These are phyloP conservation scores for Hepsetus odoe DNA, from an alignment of 2,113 vertebrate species.

Conservation along the genomic window DNA sequence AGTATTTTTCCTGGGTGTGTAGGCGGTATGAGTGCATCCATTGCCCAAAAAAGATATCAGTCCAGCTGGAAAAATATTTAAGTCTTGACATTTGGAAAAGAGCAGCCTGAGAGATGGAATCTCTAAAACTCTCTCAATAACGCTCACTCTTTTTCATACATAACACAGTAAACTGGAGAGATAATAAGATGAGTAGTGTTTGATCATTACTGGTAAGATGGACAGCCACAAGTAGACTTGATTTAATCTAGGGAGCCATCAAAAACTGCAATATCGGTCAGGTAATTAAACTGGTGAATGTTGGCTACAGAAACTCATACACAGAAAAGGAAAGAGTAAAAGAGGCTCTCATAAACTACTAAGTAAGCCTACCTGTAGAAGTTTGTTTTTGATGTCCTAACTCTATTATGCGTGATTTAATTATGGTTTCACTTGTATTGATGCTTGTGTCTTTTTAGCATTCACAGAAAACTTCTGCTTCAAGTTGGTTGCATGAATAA, in stretches of 20 bases:
- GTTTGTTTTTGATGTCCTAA: too few species aligned
- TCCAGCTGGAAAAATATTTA: conserved; percentile 17
- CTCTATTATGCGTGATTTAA: too few species aligned
- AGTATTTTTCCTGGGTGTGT: not conserved
- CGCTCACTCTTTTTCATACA: too few species aligned
- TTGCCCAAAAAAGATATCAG: conserved; percentile 28
- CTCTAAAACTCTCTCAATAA: conserved; percentile 67
- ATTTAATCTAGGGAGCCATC: not conserved
- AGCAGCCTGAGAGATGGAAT: conserved; percentile 64
- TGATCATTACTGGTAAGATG: not conserved
- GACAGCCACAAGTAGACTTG: not conserved
- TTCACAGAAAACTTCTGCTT: not conserved
- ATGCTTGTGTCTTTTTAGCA: too few species aligned
- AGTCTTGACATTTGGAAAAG: conserved; percentile 62
- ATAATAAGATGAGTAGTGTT: not conserved
- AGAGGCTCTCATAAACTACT: too few species aligned
- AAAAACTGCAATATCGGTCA: not conserved
- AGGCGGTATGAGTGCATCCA: not conserved
- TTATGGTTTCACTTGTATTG: too few species aligned
- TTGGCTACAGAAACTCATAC: too few species aligned
- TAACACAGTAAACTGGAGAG: not conserved
- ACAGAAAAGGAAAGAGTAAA: too few species aligned
- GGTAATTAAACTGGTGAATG: not conserved
- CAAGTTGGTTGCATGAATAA: not conserved
- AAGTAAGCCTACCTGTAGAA: too few species aligned